A percentile compares a stretch with the other conserved stretches of the same genome.
phyloP scores from a whole-genome alignment of 2,113 vertebrate genomes.

The Typhlomys cinereus region DNA sequence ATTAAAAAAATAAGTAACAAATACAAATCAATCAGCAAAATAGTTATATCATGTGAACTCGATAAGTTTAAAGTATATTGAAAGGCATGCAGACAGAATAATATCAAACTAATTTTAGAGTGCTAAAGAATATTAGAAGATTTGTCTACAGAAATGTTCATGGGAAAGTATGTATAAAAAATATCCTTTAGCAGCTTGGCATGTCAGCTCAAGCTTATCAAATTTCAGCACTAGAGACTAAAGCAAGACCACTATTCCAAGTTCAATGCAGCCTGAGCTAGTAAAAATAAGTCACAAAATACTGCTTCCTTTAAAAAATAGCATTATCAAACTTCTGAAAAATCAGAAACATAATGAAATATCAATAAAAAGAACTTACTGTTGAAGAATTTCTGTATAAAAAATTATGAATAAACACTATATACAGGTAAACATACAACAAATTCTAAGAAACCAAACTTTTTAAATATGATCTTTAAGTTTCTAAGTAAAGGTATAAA shows the following conservation, averaged over 20 bases:
- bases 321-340: neutral
- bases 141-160: neutral
- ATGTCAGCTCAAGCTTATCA: too few species aligned
- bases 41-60: neutral
- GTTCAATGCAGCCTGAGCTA: neutral
- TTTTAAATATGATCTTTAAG: neutral
- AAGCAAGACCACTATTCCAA: neutral
- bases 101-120: neutral
- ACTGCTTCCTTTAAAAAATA: too few species aligned
- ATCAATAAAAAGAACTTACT: conserved; percentile 6
- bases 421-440: neutral
- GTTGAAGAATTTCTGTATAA: neutral
- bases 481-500: conserved; percentile 10
- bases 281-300: too few species aligned
- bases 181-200: neutral
- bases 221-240: neutral
- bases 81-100: conserved; percentile 11
- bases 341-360: conserved; percentile 11
- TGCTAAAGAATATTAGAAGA: conserved; percentile 26
- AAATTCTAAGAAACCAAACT: neutral
- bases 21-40: neutral
- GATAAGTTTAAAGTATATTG: neutral
- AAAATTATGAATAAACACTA: conserved; percentile 32
- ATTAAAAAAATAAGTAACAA: conserved; percentile 15
- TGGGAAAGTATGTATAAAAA: neutral